Evolutionary conservation across 2,113 vertebrate genomes (phyloP).

Genomic region (Tetraodon nigroviridis): DNA sequence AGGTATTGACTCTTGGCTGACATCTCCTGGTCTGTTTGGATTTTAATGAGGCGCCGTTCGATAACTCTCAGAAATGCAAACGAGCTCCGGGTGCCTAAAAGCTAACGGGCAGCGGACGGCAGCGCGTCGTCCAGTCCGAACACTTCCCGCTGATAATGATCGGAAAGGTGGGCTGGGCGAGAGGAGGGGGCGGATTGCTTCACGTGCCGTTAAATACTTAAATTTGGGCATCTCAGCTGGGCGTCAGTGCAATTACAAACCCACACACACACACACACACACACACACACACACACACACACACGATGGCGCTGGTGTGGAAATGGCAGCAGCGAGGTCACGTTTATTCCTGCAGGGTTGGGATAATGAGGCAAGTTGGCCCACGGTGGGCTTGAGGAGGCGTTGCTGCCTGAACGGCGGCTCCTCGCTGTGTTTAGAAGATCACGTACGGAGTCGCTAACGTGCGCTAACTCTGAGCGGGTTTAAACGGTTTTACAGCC

Average conservation of each 20-base stretch:
- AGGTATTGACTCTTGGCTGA: constrained; percentile 58
- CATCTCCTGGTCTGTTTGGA: constrained; percentile 47
- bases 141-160: constrained; percentile 57
- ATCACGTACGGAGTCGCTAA: constrained; percentile 35
- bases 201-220: constrained; percentile 26
- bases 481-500: constrained; percentile 4
- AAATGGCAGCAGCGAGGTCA: constrained; percentile 40
- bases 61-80: constrained; percentile 71
- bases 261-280: neutral
- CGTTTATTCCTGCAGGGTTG: constrained; percentile 38
- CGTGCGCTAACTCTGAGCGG: neutral
- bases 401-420: constrained; percentile 49
- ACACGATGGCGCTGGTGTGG: neutral
- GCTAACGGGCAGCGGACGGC: constrained; percentile 53
- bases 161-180: constrained; percentile 5
- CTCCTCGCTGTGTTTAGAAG: constrained; percentile 39
- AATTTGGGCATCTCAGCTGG: constrained; percentile 38
- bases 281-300: too few species aligned
- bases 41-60: constrained; percentile 68
- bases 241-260: constrained; percentile 20
- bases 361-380: constrained; percentile 53
- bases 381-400: constrained; percentile 21
- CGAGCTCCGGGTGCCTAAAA: constrained; percentile 52
- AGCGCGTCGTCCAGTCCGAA: constrained; percentile 47
- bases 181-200: constrained; percentile 25